A percentile compares a stretch with the other conserved stretches of the same genome.
Conservation (phyloP, 2,888 invertebrate species). For the Agapostemon virescens region DNA sequence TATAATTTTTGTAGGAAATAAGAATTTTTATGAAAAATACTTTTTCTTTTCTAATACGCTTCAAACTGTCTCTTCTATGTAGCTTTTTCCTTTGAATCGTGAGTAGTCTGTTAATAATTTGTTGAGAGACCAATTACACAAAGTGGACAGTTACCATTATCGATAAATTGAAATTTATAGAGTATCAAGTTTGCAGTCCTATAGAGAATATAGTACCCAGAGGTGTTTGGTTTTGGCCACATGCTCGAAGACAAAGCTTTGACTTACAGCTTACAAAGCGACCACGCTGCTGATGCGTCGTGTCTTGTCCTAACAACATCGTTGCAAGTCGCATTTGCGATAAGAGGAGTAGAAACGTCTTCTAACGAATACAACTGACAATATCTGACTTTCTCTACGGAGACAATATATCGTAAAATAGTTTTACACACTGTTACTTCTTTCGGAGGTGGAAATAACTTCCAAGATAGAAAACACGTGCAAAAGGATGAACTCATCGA, state of each 20-base stretch:
- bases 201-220: not conserved
- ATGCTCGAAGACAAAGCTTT: not conserved
- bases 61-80: too few relatives aligned
- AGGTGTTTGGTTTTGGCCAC: not conserved
- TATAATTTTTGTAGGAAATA: too few relatives aligned
- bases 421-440: not conserved
- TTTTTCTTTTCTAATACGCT: too few relatives aligned
- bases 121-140: not conserved
- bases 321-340: conserved; percentile 19
- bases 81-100: too few relatives aligned
- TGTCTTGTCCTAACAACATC: conserved; percentile 28
- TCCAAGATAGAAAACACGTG: not conserved
- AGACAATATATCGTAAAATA: not conserved
- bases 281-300: conserved; percentile 23
- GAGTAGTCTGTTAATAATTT: not conserved
- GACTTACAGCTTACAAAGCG: conserved; percentile 19
- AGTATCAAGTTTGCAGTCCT: not conserved
- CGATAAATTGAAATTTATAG: not conserved
- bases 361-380: not conserved
- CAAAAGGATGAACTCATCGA: not conserved
- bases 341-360: not conserved
- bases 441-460: not conserved
- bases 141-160: not conserved
- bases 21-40: too few relatives aligned
- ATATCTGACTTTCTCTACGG: not conserved